A percentile compares a stretch with the other conserved stretches of the same genome.
Conservation (phyloP, 1,140 invertebrate genomes). For the Cepaea nemoralis region DNA sequence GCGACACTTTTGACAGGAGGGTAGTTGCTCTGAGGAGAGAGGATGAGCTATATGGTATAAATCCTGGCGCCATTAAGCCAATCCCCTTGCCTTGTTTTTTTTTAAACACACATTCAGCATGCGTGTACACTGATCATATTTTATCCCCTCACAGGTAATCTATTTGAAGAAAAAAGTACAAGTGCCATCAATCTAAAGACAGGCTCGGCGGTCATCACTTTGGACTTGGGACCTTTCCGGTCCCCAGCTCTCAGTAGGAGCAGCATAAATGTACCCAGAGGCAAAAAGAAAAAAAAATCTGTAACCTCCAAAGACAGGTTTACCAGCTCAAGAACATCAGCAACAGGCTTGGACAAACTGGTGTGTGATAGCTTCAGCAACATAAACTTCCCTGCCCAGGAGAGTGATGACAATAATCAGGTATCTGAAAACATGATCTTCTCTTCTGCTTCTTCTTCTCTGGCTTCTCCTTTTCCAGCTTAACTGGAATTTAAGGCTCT, state of each 20-base stretch:
- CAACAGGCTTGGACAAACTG: background rate
- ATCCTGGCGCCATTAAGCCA: too few relatives aligned
- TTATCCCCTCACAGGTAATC: background rate
- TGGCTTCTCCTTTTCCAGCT: too few relatives aligned
- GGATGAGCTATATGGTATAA: too few relatives aligned
- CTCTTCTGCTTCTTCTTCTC: too few relatives aligned
- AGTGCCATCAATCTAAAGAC: slow-evolving; percentile 68
- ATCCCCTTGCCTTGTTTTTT: too few relatives aligned
- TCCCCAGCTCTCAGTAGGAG: slow-evolving; percentile 25
- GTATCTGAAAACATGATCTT: slow-evolving; percentile 38
- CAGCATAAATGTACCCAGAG: slow-evolving; percentile 23
- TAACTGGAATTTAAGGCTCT: too few relatives aligned
- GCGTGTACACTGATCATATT: background rate
- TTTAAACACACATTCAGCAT: too few relatives aligned
- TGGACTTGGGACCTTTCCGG: slow-evolving; percentile 49
- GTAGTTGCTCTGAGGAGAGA: too few relatives aligned
- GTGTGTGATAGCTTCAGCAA: background rate
- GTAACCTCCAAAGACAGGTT: slow-evolving; percentile 51
- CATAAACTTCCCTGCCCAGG: background rate
- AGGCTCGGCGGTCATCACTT: slow-evolving; percentile 63
- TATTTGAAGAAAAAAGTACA: slow-evolving; percentile 40
- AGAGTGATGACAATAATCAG: slow-evolving; percentile 5
- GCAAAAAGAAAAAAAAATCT: slow-evolving; percentile 49
- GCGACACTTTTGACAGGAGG: too few relatives aligned
- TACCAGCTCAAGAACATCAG: slow-evolving; percentile 5